phyloP scores from a whole-genome alignment of 2,888 invertebrate genomes.

The Himalopsyche japonica region DNA sequence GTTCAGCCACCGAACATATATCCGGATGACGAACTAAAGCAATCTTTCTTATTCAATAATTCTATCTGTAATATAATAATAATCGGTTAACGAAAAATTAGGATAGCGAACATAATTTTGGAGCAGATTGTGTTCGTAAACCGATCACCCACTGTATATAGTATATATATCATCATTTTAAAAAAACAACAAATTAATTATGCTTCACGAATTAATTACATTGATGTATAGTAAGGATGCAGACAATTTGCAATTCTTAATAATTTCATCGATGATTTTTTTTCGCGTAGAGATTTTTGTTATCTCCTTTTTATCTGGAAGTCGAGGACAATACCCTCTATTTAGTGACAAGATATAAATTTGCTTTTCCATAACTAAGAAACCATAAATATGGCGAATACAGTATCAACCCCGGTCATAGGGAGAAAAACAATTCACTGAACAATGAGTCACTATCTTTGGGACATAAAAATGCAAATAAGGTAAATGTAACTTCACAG shows the following conservation, averaged over 20 bases:
- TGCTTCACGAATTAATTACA: neutral
- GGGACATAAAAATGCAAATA: conserved; percentile 18
- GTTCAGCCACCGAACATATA: no score
- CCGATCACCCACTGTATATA: no score
- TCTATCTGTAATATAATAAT: no score
- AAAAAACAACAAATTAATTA: no score
- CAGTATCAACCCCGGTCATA: conserved; percentile 6
- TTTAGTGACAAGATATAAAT: conserved; percentile 17
- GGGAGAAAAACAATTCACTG: conserved; percentile 19
- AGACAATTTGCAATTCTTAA: no score
- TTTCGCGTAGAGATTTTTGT: neutral
- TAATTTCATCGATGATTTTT: neutral
- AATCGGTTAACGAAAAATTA: no score
- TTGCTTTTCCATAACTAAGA: conserved; percentile 15
- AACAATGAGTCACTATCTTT: conserved; percentile 22
- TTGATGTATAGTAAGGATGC: neutral
- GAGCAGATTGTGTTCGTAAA: no score
- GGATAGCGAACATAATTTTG: no score
- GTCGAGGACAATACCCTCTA: conserved; percentile 5
- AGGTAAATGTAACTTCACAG: neutral
- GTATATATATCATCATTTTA: no score
- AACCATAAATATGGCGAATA: conserved; percentile 17
- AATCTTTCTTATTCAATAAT: no score
- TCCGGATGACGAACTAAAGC: no score
- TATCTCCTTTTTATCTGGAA: conserved; percentile 12